A percentile compares a stretch with the other conserved stretches of the same genome.
Evolutionary conservation across 2,888 invertebrate genomes (phyloP).

Genomic region (Lycocerus yunnanus): DNA sequence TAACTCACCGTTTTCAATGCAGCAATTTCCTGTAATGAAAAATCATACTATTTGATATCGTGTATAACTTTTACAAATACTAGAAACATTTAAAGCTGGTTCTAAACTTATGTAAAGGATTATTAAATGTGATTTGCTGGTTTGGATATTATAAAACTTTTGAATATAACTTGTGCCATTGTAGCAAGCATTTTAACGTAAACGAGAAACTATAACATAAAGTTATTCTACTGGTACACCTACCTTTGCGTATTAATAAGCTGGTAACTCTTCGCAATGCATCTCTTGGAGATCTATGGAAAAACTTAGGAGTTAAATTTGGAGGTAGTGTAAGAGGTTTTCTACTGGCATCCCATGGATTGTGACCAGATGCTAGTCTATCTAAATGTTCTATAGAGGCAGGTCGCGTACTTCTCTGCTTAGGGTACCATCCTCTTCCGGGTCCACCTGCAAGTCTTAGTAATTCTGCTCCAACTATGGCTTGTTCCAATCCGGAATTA

Average conservation of each 20-base stretch:
- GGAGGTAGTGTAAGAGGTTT: slow-evolving; percentile 88
- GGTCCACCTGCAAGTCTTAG: slow-evolving; percentile 79
- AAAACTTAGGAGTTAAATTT: slow-evolving; percentile 87
- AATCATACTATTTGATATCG: slow-evolving; percentile 5
- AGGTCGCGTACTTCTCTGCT: slow-evolving; percentile 69
- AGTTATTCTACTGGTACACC: slow-evolving; percentile 45
- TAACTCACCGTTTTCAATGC: slow-evolving; percentile 30
- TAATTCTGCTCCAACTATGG: slow-evolving; percentile 77
- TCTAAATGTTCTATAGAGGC: slow-evolving; percentile 87
- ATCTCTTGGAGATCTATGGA: slow-evolving; percentile 86
- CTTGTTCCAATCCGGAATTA: slow-evolving; percentile 54
- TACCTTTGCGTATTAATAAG: slow-evolving; percentile 70
- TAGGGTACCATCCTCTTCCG: slow-evolving; percentile 84
- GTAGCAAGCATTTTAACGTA: background rate
- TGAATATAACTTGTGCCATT: background rate
- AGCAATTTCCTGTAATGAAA: slow-evolving; percentile 31
- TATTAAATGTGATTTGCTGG: background rate
- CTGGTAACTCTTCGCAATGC: slow-evolving; percentile 86
- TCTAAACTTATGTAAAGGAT: background rate
- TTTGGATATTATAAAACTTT: background rate
- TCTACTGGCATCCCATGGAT: slow-evolving; percentile 65
- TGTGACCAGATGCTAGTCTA: slow-evolving; percentile 63
- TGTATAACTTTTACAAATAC: background rate
- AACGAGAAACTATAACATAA: background rate
- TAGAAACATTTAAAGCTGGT: background rate